phyloP scores from a whole-genome alignment of 1,140 invertebrate species.

The Pseudomyrmex pallidus region DNA sequence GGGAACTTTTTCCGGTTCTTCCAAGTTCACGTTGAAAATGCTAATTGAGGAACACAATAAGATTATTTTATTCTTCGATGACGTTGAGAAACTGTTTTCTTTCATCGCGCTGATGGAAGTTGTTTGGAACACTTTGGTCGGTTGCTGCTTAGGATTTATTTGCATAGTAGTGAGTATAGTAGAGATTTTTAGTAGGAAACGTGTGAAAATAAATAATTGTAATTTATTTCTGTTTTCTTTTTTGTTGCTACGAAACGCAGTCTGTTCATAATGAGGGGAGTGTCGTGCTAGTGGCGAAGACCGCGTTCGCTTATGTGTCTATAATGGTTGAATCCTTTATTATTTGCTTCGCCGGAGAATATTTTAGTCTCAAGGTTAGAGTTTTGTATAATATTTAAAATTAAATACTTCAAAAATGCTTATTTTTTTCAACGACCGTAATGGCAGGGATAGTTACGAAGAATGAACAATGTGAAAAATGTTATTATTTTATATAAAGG shows the following conservation, averaged over 20 bases:
- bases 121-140: constrained; percentile 49
- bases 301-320: constrained; percentile 12
- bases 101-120: constrained; percentile 53
- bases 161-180: constrained; percentile 35
- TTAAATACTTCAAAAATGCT: background rate
- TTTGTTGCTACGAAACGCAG: background rate
- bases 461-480: background rate
- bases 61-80: constrained; percentile 27
- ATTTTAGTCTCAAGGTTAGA: constrained; percentile 43
- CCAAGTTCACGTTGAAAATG: background rate
- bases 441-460: background rate
- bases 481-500: background rate
- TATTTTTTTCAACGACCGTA: background rate
- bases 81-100: constrained; percentile 33
- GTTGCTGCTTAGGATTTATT: constrained; percentile 46
- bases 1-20: background rate
- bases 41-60: constrained; percentile 48
- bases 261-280: constrained; percentile 25
- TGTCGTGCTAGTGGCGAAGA: constrained; percentile 16
- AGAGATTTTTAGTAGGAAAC: too few relatives aligned
- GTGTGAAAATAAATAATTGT: background rate
- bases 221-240: background rate
- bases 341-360: constrained; percentile 62
- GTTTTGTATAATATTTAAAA: background rate
- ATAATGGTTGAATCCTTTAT: constrained; percentile 50